Conservation (phyloP, 2,113 vertebrate species). For the Sus scrofa region T2T-Sscrofa CM000826.6:22285001-22285500, state of each 20-base stretch:
- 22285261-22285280: background rate
- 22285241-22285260: background rate
- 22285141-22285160: background rate
- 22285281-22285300: background rate
- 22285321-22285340: background rate
- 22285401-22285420: background rate
- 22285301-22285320: background rate
- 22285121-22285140: background rate
- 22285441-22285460: background rate
- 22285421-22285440: background rate
- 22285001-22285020: background rate
- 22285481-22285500: background rate
- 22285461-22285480: background rate
- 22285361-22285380: background rate
- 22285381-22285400: background rate
- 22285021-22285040: background rate
- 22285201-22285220: background rate
- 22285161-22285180: background rate
- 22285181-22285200: background rate
- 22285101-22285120: background rate
- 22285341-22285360: background rate
- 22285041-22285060: background rate
- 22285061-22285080: background rate
- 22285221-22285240: conserved; percentile 32
- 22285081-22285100: background rate